Conservation (phyloP, 2,113 vertebrate genomes). For the Rhinoderma darwinii region DNA sequence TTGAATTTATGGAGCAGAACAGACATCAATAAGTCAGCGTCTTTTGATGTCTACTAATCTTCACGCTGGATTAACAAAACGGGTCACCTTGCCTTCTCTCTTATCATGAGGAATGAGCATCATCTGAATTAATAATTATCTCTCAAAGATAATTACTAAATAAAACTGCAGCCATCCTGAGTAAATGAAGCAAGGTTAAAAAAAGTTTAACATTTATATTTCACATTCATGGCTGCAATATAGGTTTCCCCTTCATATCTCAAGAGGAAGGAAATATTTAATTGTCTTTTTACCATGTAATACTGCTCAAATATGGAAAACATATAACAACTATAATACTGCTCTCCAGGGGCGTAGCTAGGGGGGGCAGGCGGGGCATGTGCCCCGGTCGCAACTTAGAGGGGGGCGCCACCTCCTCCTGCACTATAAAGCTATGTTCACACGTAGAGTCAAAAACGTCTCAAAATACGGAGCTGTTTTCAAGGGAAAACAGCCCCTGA, state of each 20-base stretch:
- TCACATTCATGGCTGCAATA: not conserved
- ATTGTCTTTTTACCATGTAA: not conserved
- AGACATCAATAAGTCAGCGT: conserved; percentile 60
- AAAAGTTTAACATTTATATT: not conserved
- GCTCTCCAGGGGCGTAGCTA: no score
- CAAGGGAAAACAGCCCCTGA: no score
- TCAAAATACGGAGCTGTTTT: no score
- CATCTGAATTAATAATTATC: conserved; percentile 68
- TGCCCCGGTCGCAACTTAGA: no score
- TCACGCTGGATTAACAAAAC: conserved; percentile 60
- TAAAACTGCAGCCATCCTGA: conserved; percentile 64
- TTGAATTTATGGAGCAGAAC: conserved; percentile 51
- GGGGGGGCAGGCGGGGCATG: no score
- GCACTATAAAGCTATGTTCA: no score
- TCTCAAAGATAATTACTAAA: conserved; percentile 67
- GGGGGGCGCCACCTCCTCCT: no score
- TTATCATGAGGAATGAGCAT: conserved; percentile 59
- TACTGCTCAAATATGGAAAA: not conserved
- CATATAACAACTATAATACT: not conserved
- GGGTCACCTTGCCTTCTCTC: conserved; percentile 65
- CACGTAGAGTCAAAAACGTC: no score
- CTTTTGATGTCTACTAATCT: conserved; percentile 66
- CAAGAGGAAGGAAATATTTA: not conserved
- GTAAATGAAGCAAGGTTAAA: conserved; percentile 15
- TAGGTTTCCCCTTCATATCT: not conserved